These are phyloP conservation scores for Drosophila miranda DNA, from an alignment of 1,140 invertebrate genomes.

Conservation along the genomic window DNA sequence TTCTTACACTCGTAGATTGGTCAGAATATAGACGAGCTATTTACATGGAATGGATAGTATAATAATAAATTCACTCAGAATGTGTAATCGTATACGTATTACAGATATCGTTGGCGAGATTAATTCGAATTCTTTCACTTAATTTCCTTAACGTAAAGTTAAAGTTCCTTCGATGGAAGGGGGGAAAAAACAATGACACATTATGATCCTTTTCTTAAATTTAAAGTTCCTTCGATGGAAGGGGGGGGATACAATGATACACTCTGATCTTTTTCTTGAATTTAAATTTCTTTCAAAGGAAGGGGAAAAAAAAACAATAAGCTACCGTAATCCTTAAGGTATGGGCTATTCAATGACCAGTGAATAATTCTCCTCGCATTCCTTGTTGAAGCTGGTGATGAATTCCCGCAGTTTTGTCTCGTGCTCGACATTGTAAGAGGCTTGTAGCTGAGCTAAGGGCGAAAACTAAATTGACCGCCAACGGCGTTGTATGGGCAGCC, in stretches of 20 bases:
- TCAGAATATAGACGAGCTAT: too few relatives aligned
- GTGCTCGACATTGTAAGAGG: constrained; percentile 47
- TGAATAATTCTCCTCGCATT: constrained; percentile 68
- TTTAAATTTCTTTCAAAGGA: not conserved
- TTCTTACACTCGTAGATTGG: too few relatives aligned
- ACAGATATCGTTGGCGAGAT: too few relatives aligned
- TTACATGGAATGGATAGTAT: too few relatives aligned
- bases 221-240: not conserved
- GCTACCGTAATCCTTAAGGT: not conserved
- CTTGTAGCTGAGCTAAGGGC: too few relatives aligned
- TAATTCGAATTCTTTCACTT: too few relatives aligned
- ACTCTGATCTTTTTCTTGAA: not conserved
- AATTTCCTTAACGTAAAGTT: too few relatives aligned
- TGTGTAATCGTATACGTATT: too few relatives aligned
- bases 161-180: not conserved
- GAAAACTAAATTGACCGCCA: too few relatives aligned
- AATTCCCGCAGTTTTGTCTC: constrained; percentile 56
- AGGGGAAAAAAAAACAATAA: not conserved
- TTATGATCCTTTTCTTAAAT: not conserved
- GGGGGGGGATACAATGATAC: not conserved
- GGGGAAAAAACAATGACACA: not conserved
- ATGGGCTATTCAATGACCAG: constrained; percentile 59
- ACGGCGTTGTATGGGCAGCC: too few relatives aligned
- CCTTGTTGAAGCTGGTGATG: constrained; percentile 63
- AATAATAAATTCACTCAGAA: too few relatives aligned